Evolutionary conservation across 2,113 vertebrate species (phyloP).

Genomic region (Anarrhichthys ocellatus): DNA sequence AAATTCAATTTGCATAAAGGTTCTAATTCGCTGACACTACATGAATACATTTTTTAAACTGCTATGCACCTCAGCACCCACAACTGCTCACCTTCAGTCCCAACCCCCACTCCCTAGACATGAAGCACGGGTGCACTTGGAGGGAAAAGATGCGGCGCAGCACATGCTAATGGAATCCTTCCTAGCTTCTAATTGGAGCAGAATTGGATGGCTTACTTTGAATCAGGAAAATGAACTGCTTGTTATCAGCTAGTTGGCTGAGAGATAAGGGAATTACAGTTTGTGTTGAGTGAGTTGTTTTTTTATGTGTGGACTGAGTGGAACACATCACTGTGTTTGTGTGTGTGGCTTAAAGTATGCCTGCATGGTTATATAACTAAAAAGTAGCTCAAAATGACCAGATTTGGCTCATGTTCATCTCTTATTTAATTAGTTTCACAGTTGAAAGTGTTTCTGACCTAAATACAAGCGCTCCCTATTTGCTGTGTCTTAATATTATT

Average conservation of each 20-base stretch:
- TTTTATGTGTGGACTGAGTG: conserved; percentile 36
- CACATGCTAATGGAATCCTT: conserved; percentile 51
- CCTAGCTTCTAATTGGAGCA: conserved; percentile 64
- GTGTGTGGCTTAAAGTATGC: conserved; percentile 13
- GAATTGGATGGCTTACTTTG: conserved; percentile 61
- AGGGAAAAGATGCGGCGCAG: conserved; percentile 17
- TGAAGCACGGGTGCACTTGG: conserved; percentile 28
- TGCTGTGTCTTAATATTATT: conserved; percentile 29
- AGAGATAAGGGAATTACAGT: conserved; percentile 42
- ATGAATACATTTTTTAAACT: conserved; percentile 45
- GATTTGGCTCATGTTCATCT: conserved; percentile 25
- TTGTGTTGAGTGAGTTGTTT: conserved; percentile 45
- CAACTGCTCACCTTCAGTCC: neutral
- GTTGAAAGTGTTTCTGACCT: conserved; percentile 57
- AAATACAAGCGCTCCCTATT: conserved; percentile 40
- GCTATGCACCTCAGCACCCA: conserved; percentile 29
- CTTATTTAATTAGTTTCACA: conserved; percentile 58
- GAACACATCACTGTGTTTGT: conserved; percentile 38
- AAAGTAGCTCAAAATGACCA: conserved; percentile 49
- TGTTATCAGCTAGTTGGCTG: conserved; percentile 56
- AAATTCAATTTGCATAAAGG: conserved; percentile 80
- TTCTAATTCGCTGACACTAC: conserved; percentile 73
- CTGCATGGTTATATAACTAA: conserved; percentile 49
- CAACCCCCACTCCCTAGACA: neutral
- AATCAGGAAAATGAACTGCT: conserved; percentile 58